A percentile compares a stretch with the other conserved stretches of the same genome.
Conservation (phyloP, 2,797 vertebrate genomes). For the Pangasius krempfi region DNA sequence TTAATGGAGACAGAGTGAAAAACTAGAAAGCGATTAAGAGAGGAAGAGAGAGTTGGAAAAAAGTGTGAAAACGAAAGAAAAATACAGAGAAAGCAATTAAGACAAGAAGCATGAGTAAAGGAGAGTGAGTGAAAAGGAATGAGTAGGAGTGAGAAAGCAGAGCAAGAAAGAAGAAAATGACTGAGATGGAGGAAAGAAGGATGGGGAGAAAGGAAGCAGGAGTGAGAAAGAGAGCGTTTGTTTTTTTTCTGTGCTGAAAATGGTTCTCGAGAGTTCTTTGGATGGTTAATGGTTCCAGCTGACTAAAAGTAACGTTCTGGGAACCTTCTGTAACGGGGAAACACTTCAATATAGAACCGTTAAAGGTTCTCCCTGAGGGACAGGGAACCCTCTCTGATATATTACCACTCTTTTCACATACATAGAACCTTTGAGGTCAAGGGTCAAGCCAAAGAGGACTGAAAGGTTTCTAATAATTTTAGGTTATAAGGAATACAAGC, state of each 20-base stretch:
- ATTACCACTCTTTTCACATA: too few relatives aligned
- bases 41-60: background rate
- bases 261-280: background rate
- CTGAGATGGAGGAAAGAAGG: background rate
- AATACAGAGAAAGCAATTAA: conserved; percentile 8
- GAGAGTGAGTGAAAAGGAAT: background rate
- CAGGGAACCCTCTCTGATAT: background rate
- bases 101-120: background rate
- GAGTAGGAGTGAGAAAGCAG: background rate
- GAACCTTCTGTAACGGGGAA: background rate
- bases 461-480: background rate
- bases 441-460: background rate
- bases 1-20: background rate
- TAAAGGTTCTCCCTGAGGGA: background rate
- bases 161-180: background rate
- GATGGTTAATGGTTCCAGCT: background rate
- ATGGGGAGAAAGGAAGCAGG: background rate
- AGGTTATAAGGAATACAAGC: background rate
- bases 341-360: background rate
- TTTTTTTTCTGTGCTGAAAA: background rate
- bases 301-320: background rate
- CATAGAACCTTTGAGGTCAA: background rate
- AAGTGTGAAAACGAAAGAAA: background rate
- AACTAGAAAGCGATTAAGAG: conserved; percentile 3
- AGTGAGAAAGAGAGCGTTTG: background rate